Conservation (phyloP, 2,888 invertebrate species). For the Tipula confusa region DNA sequence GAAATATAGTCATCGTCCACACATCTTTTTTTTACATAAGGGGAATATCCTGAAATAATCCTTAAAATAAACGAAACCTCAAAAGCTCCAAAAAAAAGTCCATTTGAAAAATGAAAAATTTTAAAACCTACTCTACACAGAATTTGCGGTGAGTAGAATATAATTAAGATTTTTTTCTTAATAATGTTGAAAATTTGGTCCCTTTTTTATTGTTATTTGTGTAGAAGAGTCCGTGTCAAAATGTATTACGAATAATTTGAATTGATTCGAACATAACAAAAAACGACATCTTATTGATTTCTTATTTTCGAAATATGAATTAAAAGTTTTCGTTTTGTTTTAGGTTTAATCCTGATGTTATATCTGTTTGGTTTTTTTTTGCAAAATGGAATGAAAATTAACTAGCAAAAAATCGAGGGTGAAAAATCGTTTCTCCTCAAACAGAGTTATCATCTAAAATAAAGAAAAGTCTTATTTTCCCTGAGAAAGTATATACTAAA, state of each 20-base stretch:
- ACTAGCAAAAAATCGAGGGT: neutral
- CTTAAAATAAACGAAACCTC: neutral
- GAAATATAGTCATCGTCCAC: neutral
- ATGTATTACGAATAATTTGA: neutral
- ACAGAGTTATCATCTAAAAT: neutral
- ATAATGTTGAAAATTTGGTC: neutral
- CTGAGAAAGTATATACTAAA: neutral
- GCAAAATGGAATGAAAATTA: neutral
- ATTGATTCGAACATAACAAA: neutral
- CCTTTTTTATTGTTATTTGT: neutral
- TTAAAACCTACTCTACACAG: neutral
- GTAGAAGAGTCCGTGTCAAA: neutral
- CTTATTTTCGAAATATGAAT: neutral
- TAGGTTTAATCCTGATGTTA: neutral
- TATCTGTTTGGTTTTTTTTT: neutral
- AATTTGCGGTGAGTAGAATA: neutral
- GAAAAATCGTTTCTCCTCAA: neutral
- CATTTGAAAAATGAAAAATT: neutral
- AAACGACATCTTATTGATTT: neutral
- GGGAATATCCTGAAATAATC: neutral
- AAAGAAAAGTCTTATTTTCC: neutral
- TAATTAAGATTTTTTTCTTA: constrained; percentile 1
- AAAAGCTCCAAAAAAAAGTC: neutral
- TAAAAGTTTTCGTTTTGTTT: neutral
- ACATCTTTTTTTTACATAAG: neutral